These are phyloP conservation scores for Diachasma alloeum DNA, from an alignment of 1,140 invertebrate genomes.

Conservation along the genomic window DNA sequence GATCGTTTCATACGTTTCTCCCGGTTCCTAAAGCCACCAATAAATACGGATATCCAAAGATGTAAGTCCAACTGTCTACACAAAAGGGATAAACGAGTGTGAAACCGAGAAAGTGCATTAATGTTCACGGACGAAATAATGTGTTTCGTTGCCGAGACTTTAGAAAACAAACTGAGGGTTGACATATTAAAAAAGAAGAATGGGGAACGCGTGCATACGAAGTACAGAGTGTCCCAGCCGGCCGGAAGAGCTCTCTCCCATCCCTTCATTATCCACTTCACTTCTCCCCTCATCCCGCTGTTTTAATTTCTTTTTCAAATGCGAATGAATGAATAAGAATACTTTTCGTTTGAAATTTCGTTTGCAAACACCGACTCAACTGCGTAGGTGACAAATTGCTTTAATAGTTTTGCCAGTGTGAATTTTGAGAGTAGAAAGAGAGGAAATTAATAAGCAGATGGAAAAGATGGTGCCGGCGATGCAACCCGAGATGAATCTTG, in stretches of 20 bases:
- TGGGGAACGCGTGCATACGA: conserved; percentile 4
- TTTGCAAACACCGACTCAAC: not conserved
- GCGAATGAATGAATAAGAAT: conserved; percentile 26
- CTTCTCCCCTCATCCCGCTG: conserved; percentile 13
- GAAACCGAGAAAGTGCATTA: not conserved
- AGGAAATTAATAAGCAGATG: not conserved
- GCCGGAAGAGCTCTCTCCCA: conserved; percentile 24
- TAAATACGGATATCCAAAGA: not conserved
- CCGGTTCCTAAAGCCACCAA: not conserved
- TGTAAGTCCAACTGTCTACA: not conserved
- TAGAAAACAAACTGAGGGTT: conserved; percentile 8
- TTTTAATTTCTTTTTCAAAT: conserved; percentile 11
- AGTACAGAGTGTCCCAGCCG: conserved; percentile 20
- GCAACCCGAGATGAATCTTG: not conserved
- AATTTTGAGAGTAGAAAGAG: not conserved
- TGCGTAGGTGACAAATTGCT: conserved; percentile 11
- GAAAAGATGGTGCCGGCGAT: not conserved
- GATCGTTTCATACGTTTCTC: too few relatives aligned
- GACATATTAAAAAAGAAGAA: conserved; percentile 21
- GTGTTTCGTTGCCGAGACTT: not conserved
- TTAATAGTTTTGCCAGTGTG: not conserved
- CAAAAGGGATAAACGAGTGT: not conserved
- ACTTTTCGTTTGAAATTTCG: conserved; percentile 1
- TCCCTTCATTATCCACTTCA: conserved; percentile 28
- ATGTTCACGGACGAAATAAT: not conserved